A percentile compares a stretch with the other conserved stretches of the same genome.
These are phyloP conservation scores for Emydoidea blandingii DNA, from an alignment of 2,797 vertebrate genomes.

Conservation along the genomic window DNA sequence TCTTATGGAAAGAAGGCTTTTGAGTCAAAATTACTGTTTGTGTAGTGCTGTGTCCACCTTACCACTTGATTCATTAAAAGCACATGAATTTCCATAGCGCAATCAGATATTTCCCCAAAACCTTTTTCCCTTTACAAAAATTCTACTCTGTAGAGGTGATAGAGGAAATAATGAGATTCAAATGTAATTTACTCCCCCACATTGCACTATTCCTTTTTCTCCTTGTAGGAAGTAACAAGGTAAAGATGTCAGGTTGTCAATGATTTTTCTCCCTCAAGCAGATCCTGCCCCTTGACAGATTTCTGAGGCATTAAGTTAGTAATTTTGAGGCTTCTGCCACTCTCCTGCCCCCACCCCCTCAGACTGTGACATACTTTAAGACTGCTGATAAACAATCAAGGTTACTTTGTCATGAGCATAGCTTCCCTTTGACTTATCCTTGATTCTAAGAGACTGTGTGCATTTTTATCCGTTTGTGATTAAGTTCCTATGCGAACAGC, in stretches of 20 bases:
- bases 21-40: neutral
- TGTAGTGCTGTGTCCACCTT: neutral
- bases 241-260: neutral
- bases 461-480: neutral
- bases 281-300: neutral
- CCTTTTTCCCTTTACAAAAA: neutral
- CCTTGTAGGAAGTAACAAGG: neutral
- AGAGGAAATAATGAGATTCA: neutral
- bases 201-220: neutral
- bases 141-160: neutral
- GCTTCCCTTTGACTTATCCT: neutral
- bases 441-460: neutral
- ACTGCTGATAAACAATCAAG: neutral
- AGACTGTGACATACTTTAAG: neutral
- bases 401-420: neutral
- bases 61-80: neutral
- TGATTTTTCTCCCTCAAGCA: neutral
- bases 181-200: neutral
- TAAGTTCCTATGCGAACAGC: neutral
- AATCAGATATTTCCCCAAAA: neutral
- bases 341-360: no score
- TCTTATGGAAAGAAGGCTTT: neutral
- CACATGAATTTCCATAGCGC: neutral
- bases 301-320: neutral
- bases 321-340: neutral